Evolutionary conservation across 2,797 vertebrate species (phyloP), one percentile per base, ranked within the genome.

Genomic region (Brachyalestes nurse): DNA sequence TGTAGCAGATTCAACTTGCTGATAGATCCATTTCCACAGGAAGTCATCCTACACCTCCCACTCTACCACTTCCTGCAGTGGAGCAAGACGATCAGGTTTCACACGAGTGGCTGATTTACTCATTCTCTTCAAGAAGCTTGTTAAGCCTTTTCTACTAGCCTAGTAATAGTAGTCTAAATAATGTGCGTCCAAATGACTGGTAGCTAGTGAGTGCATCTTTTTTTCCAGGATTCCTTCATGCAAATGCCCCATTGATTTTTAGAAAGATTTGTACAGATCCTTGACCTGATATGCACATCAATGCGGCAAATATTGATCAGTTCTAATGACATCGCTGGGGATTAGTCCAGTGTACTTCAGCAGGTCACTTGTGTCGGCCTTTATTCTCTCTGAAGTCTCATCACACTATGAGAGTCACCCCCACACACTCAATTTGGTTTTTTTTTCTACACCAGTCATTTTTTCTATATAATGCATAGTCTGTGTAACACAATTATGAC

Each of bases 11-110:
- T 81, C 14, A 38, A 75, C 82, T 82, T 73, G 47, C 61, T 78
- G 58, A 80, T 57, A 66, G 72, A 85, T 84, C 57, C 70, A 81
- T 79, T 82, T 84, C 51, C 78, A 84, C 80, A 87, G 84, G 78
- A 87, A 85, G 78, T 78, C 86, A 83, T 86, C 80, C 78, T 70
- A 71, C 86, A 86, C 84, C 84, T 82, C 80, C 83, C 72, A 74
- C 72, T 62, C 42, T 57, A 71, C 49, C 82, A 81, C 80, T 87
- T 87, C 86, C 86, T 82, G 75, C 72, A 67, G 47, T 57, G 79
- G 57, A 82, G 72, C 78, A 83, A 80, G 77, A 40, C 72, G 78
- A 77, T 87, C 42, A 67, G 60, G 55, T 78, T 78, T 77, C 78
- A 83, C 70, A 72, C 53, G 17, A 75, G 77, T 81, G 47, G 55